Percentiles rank a stretch among this genome's conserved stretches.
Evolutionary conservation across 2,113 vertebrate species (phyloP).

Genomic region (Atractosteus spatula): DNA sequence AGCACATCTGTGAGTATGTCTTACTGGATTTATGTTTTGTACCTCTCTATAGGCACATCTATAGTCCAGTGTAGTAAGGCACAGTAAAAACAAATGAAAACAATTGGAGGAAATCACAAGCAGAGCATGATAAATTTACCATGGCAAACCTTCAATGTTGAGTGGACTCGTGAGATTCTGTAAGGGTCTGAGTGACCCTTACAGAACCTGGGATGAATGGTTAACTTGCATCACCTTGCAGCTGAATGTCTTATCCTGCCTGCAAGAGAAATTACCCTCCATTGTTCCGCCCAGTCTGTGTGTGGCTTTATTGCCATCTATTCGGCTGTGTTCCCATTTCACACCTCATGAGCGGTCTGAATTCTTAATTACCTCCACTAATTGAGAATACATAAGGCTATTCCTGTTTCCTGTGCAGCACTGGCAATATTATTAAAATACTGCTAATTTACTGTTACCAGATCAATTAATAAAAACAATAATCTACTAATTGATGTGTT

Average conservation of each 20-base stretch:
- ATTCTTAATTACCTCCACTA: conserved; percentile 17
- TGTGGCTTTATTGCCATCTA: conserved; percentile 22
- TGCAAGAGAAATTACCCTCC: conserved; percentile 16
- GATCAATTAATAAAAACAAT: background rate
- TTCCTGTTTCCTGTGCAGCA: background rate
- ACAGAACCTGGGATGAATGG: too few relatives aligned
- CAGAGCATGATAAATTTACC: too few relatives aligned
- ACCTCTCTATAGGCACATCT: too few relatives aligned
- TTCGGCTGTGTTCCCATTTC: conserved; percentile 26
- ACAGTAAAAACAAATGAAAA: too few relatives aligned
- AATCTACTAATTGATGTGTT: background rate
- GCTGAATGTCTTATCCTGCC: background rate
- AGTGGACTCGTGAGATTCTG: too few relatives aligned
- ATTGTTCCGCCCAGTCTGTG: conserved; percentile 40
- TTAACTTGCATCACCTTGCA: too few relatives aligned
- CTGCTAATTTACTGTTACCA: background rate
- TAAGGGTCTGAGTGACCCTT: too few relatives aligned
- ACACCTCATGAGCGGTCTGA: conserved; percentile 21
- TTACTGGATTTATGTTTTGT: too few relatives aligned
- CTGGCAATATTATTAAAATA: conserved; percentile 2
- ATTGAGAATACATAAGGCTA: conserved; percentile 36
- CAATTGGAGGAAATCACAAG: too few relatives aligned
- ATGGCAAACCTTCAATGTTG: too few relatives aligned
- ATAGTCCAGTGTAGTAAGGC: too few relatives aligned
- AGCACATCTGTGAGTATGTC: too few relatives aligned